phyloP scores from a whole-genome alignment of 2,113 vertebrate species.

The Terrapene triunguis region DNA sequence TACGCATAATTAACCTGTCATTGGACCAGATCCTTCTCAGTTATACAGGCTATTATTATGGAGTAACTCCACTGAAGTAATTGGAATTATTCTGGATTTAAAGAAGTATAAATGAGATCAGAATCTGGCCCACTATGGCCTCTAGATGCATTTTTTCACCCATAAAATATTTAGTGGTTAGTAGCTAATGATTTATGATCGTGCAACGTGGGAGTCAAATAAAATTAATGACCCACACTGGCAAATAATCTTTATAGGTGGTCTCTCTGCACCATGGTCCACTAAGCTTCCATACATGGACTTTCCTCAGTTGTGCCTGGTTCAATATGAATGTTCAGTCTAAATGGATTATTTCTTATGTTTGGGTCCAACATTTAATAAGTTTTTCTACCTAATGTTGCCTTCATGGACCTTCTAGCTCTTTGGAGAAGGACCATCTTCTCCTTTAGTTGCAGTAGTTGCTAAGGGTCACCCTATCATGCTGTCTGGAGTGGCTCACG shows the following conservation, averaged over 20 bases:
- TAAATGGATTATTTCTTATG: neutral
- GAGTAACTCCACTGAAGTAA: neutral
- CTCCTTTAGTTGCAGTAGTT: neutral
- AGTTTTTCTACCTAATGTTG: neutral
- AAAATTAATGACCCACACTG: neutral
- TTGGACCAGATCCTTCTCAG: neutral
- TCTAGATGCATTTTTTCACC: neutral
- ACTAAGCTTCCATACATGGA: neutral
- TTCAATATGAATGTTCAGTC: neutral
- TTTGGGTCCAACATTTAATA: neutral
- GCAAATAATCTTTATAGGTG: neutral
- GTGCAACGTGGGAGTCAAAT: neutral
- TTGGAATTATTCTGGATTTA: neutral
- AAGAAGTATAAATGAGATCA: neutral
- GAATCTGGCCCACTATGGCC: neutral
- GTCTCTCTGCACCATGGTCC: neutral
- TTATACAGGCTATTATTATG: neutral
- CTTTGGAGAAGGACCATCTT: neutral
- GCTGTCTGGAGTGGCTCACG: neutral
- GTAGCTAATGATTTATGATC: neutral
- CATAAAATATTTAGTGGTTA: neutral
- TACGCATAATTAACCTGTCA: neutral
- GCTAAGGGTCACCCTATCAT: neutral
- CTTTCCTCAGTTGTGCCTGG: neutral
- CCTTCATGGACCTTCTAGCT: neutral